Evolutionary conservation across 2,113 vertebrate species (phyloP).

Genomic region (Sigmodon hispidus): DNA sequence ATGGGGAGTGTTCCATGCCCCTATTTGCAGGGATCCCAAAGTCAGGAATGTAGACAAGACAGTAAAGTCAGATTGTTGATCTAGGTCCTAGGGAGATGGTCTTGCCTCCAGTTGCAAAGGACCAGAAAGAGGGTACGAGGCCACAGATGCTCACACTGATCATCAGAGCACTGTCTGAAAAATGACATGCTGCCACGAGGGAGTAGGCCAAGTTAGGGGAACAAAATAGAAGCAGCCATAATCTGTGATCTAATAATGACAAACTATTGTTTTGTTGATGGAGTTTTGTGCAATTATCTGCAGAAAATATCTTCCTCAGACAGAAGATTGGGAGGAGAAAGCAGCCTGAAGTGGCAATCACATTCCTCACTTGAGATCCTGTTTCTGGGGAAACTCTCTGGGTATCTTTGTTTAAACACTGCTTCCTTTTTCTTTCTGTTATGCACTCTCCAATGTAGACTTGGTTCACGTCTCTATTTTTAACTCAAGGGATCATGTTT

Average conservation of each 20-base stretch:
- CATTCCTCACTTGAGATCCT: background rate
- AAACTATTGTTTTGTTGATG: background rate
- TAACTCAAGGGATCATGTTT: too few species aligned
- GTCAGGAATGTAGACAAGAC: background rate
- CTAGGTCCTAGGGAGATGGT: too few species aligned
- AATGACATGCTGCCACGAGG: background rate
- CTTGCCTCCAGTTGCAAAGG: background rate
- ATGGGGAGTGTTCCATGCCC: background rate
- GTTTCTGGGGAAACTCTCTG: background rate
- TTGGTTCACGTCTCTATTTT: background rate
- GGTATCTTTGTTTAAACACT: background rate
- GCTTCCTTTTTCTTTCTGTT: background rate
- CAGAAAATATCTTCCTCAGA: background rate
- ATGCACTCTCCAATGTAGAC: rapidly evolving
- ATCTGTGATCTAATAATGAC: background rate
- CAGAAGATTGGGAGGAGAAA: background rate
- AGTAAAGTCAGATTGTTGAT: background rate
- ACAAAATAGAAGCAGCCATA: background rate
- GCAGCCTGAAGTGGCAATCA: background rate
- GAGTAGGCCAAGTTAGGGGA: background rate
- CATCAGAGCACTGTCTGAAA: background rate
- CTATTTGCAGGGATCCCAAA: background rate
- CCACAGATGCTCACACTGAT: too few species aligned
- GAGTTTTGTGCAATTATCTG: background rate
- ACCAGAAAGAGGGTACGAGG: background rate